Evolutionary conservation across 2,113 vertebrate genomes (phyloP).

Genomic region (Dasypus novemcinctus): DNA sequence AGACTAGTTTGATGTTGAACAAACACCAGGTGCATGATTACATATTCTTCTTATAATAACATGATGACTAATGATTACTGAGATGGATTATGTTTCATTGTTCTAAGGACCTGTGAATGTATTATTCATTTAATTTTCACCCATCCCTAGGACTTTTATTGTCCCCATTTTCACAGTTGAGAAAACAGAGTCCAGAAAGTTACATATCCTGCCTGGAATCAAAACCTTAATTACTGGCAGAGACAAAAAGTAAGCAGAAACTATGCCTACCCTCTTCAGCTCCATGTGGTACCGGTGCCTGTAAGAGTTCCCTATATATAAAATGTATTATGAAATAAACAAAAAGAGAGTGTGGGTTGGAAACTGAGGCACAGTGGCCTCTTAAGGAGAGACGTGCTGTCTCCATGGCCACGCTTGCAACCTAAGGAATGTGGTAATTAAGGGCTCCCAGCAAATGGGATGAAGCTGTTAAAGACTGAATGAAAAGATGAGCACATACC

Average conservation of each 20-base stretch:
- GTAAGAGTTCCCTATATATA: too few species aligned
- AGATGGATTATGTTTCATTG: neutral
- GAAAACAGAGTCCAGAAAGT: neutral
- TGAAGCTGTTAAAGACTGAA: too few species aligned
- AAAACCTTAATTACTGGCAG: neutral
- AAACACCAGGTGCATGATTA: neutral
- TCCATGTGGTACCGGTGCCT: fast-evolving
- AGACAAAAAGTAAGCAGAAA: neutral
- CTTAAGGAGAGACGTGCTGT: too few species aligned
- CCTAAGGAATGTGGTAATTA: too few species aligned
- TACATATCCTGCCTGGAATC: neutral
- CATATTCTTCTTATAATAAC: neutral
- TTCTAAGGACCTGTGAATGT: neutral
- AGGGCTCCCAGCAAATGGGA: too few species aligned
- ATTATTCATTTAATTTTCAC: neutral
- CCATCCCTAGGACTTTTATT: neutral
- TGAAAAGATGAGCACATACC: too few species aligned
- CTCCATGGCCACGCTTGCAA: too few species aligned
- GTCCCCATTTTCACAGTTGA: neutral
- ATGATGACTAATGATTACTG: neutral
- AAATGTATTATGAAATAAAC: neutral
- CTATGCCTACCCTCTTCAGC: neutral
- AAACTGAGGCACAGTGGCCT: too few species aligned
- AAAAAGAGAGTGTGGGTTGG: neutral
- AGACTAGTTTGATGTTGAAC: neutral